Conservation (phyloP, 2,797 vertebrate species). For the Ceyx erithaca region DNA sequence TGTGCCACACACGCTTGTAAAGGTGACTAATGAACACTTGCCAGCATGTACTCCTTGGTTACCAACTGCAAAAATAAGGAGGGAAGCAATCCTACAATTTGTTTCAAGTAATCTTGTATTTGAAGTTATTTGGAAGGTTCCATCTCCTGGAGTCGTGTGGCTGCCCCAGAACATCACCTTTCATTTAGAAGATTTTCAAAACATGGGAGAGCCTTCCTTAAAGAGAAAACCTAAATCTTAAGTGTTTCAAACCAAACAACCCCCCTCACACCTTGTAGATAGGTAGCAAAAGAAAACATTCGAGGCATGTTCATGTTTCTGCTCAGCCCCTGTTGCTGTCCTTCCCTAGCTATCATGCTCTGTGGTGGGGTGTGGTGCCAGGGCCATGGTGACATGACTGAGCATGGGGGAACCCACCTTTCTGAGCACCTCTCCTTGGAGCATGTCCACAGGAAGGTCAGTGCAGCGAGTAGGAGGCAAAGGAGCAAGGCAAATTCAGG, state of each 20-base stretch:
- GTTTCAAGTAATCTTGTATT: neutral
- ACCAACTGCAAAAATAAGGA: neutral
- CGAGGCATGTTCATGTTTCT: fast-evolving
- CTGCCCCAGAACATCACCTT: neutral
- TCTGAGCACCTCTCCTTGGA: neutral
- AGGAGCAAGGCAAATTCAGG: neutral
- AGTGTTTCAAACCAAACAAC: neutral
- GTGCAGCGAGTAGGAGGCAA: neutral
- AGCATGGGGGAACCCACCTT: neutral
- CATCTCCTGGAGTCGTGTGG: neutral
- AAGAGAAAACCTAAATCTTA: neutral
- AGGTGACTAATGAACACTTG: neutral
- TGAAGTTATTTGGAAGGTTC: neutral
- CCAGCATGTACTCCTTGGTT: neutral
- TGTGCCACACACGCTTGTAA: neutral
- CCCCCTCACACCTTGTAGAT: neutral
- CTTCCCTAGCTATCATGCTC: neutral
- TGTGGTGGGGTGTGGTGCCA: neutral
- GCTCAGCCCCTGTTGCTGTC: neutral
- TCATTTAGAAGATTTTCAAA: neutral
- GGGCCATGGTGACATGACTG: neutral
- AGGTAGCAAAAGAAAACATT: neutral
- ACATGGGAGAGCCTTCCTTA: neutral
- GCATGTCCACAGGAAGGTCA: neutral
- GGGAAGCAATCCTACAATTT: neutral